These are phyloP conservation scores for Anableps anableps DNA, from an alignment of 2,797 vertebrate genomes.

Conservation along the genomic window DNA sequence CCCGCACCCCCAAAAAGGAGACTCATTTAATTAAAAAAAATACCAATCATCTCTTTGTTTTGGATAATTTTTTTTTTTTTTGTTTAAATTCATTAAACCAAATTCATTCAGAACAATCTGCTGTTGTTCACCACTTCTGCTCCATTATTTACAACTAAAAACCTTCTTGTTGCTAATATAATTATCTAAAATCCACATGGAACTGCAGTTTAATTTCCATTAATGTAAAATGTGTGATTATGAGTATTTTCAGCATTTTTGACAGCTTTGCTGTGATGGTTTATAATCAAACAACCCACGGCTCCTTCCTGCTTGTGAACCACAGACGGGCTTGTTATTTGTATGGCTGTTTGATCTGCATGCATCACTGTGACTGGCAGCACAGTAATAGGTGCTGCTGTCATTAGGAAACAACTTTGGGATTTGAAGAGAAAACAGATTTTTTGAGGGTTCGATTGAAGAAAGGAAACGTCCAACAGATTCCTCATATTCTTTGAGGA, in stretches of 20 bases:
- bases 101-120: too few relatives aligned
- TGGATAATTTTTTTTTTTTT: too few relatives aligned
- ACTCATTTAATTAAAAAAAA: too few relatives aligned
- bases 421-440: constrained; percentile 23
- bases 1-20: too few relatives aligned
- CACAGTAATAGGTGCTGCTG: constrained; percentile 74
- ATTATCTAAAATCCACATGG: neutral
- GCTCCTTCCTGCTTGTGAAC: constrained; percentile 29
- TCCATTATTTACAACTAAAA: neutral
- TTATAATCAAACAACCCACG: constrained; percentile 34
- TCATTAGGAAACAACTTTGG: constrained; percentile 40
- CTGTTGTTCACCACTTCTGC: too few relatives aligned
- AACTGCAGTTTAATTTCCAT: neutral
- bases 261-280: neutral
- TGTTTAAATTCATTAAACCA: too few relatives aligned
- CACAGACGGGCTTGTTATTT: constrained; percentile 41
- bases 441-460: neutral
- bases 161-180: neutral
- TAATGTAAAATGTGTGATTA: neutral
- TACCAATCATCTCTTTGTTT: too few relatives aligned
- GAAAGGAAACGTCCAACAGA: neutral
- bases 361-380: constrained; percentile 74
- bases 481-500: constrained; percentile 5
- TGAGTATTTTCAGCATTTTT: neutral
- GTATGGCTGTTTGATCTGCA: constrained; percentile 41